phyloP scores from a whole-genome alignment of 2,113 vertebrate species.

The Cyphotilapia sp. region DNA sequence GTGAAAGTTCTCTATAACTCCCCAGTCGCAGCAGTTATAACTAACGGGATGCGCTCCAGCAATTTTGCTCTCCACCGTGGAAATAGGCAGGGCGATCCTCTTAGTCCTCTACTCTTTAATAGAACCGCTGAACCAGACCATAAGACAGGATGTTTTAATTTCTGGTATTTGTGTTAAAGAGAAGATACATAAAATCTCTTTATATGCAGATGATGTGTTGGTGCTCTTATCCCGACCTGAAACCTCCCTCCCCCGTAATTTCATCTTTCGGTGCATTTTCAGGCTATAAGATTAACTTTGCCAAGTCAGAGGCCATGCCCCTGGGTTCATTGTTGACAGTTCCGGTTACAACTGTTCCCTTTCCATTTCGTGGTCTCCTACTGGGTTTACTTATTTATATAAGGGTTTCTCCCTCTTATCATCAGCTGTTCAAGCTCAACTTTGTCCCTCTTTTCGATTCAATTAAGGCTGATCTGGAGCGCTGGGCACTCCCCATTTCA shows the following conservation, averaged over 20 bases:
- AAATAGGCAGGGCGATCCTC: not conserved
- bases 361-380: not conserved
- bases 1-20: not conserved
- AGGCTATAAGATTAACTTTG: not conserved
- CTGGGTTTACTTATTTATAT: not conserved
- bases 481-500: not conserved
- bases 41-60: not conserved
- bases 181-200: not conserved
- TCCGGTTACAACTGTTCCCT: not conserved
- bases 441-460: not conserved
- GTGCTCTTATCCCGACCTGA: not conserved
- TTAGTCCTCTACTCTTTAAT: not conserved
- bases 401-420: not conserved
- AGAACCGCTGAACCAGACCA: not conserved
- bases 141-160: not conserved
- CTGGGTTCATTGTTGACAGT: not conserved
- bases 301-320: not conserved
- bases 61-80: not conserved
- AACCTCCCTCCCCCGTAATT: not conserved
- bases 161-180: not conserved
- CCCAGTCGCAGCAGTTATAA: fast-evolving
- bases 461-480: not conserved
- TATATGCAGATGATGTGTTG: not conserved
- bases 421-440: not conserved
- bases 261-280: not conserved